phyloP scores from a whole-genome alignment of 2,888 invertebrate species.

The Nymphalis c-album region DNA sequence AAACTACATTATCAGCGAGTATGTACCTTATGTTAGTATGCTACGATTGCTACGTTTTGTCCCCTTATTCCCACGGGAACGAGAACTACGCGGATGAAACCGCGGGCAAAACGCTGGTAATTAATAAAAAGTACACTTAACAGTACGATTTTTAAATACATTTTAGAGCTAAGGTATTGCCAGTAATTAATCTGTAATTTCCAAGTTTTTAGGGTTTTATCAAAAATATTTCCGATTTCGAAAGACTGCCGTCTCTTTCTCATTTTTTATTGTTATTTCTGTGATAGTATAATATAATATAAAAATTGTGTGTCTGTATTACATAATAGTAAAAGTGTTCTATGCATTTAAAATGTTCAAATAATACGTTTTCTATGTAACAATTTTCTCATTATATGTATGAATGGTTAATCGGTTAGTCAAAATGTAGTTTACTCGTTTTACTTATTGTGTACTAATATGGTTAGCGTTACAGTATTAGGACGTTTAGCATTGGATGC shows the following conservation, averaged over 20 bases:
- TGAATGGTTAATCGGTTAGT: constrained; percentile 38
- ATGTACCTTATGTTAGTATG: too few species aligned
- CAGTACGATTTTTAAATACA: too few species aligned
- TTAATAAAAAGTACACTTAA: too few species aligned
- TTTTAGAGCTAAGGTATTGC: too few species aligned
- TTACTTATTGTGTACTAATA: constrained; percentile 40
- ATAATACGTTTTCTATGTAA: constrained; percentile 17
- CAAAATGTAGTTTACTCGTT: constrained; percentile 34
- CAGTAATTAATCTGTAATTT: too few species aligned
- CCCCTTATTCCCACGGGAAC: too few species aligned
- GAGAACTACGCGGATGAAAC: too few species aligned
- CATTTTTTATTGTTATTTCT: constrained; percentile 50
- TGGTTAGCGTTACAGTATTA: constrained; percentile 65
- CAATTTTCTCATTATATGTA: constrained; percentile 31
- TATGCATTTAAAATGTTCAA: constrained; percentile 28
- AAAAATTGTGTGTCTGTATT: constrained; percentile 29
- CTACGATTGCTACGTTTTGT: too few species aligned
- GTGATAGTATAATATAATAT: constrained; percentile 48
- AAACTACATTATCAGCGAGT: too few species aligned
- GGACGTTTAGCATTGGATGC: constrained; percentile 69
- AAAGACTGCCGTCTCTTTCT: constrained; percentile 52
- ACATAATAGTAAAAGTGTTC: constrained; percentile 15
- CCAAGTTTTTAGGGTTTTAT: too few species aligned
- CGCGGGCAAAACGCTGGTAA: too few species aligned
- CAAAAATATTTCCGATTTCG: constrained; percentile 30